These are phyloP conservation scores for Gymnoscopelus microlampas DNA, from an alignment of 2,797 vertebrate genomes.

Conservation along the genomic window DNA sequence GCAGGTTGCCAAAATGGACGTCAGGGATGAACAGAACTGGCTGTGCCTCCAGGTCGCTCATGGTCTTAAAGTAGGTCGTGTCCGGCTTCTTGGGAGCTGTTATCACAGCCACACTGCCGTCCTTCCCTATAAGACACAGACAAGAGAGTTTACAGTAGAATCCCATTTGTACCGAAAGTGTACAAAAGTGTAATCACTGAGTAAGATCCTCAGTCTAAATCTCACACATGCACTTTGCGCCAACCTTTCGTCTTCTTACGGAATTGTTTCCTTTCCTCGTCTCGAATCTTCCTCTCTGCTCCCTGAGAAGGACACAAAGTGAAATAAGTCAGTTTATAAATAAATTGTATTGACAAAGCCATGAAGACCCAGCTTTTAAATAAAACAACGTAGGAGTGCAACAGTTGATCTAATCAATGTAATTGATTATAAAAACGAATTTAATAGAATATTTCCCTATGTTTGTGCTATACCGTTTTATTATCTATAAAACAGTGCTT, in stretches of 20 bases:
- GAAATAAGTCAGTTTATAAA: not conserved
- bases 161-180: no score
- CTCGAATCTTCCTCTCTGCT: conserved; percentile 96
- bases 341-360: no score
- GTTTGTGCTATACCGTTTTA: no score
- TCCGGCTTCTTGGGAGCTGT: conserved; percentile 89
- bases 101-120: conserved; percentile 66
- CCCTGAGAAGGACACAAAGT: conserved; percentile 79
- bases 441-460: no score
- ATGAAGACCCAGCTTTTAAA: no score
- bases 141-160: not conserved
- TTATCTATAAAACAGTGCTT: no score
- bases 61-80: conserved; percentile 93
- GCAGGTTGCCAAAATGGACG: conserved; percentile 96
- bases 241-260: conserved; percentile 93
- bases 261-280: conserved; percentile 96
- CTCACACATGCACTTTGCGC: not conserved
- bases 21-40: conserved; percentile 98
- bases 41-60: conserved; percentile 93
- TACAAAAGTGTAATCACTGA: no score
- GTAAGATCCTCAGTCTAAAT: no score
- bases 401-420: no score
- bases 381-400: no score
- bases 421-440: not conserved
- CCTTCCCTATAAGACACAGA: conserved; percentile 67